A percentile compares a stretch with the other conserved stretches of the same genome.
These are phyloP conservation scores for Ctenopoma kingsleyae DNA, from an alignment of 2,797 vertebrate genomes.

Conservation along the genomic window DNA sequence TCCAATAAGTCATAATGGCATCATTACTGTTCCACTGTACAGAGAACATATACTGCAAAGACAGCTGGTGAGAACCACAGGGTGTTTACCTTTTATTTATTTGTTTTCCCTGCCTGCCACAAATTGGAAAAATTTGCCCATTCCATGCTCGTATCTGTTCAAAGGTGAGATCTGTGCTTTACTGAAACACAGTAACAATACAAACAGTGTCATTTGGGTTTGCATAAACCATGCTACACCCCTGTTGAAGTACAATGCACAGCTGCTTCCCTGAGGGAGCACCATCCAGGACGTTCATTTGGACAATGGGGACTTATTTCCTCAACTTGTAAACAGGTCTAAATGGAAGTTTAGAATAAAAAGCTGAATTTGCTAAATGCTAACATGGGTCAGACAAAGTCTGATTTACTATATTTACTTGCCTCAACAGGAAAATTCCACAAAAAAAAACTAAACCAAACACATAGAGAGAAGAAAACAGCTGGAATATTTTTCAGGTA, in stretches of 20 bases:
- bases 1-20: slow-evolving; percentile 3
- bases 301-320: not conserved
- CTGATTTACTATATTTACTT: not conserved
- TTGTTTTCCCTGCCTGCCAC: not conserved
- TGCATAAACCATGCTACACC: not conserved
- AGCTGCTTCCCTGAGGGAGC: not conserved
- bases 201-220: not conserved
- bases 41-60: slow-evolving; percentile 1
- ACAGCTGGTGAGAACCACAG: not conserved
- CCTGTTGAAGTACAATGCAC: not conserved
- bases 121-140: not conserved
- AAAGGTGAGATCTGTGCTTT: not conserved
- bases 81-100: not conserved
- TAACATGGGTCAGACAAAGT: not conserved
- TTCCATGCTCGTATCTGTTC: not conserved
- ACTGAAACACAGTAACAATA: not conserved
- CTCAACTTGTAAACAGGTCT: not conserved
- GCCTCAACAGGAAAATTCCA: not conserved
- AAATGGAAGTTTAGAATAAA: not conserved
- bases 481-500: not conserved
- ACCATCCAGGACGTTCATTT: not conserved
- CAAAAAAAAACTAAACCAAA: not conserved
- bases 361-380: not conserved
- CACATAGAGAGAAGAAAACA: not conserved
- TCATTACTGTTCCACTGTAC: not conserved